phyloP scores from a whole-genome alignment of 2,888 invertebrate genomes.

The Patella pellucida region DNA sequence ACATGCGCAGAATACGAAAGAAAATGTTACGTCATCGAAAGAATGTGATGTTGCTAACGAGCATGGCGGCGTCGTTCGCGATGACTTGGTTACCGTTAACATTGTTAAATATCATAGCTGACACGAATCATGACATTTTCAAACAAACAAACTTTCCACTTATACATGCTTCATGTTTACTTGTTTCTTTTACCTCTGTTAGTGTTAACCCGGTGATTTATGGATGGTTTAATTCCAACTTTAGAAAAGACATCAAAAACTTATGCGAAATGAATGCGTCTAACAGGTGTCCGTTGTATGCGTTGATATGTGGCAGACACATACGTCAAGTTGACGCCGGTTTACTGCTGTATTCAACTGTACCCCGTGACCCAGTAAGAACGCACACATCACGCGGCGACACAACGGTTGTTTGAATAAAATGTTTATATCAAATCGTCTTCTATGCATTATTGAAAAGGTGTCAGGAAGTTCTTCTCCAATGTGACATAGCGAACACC shows the following conservation, averaged over 20 bases:
- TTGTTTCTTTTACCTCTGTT: slow-evolving; percentile 56
- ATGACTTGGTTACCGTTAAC: slow-evolving; percentile 59
- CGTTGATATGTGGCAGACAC: neutral
- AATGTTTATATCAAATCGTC: too few species aligned
- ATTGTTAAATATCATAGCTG: slow-evolving; percentile 52
- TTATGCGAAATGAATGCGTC: slow-evolving; percentile 21
- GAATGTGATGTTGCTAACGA: slow-evolving; percentile 64
- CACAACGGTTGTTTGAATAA: neutral
- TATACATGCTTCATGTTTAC: slow-evolving; percentile 48
- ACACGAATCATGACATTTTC: slow-evolving; percentile 47
- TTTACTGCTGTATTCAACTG: neutral
- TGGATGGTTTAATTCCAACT: slow-evolving; percentile 56
- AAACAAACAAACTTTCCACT: slow-evolving; percentile 62
- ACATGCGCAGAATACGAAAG: slow-evolving; percentile 38
- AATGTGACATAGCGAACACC: too few species aligned
- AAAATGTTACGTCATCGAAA: slow-evolving; percentile 54
- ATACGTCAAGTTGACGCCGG: neutral
- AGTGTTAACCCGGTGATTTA: slow-evolving; percentile 57
- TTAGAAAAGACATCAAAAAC: slow-evolving; percentile 30
- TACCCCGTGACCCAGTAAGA: neutral
- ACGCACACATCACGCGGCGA: neutral
- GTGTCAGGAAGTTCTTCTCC: too few species aligned
- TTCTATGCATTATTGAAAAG: too few species aligned
- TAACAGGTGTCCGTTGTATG: slow-evolving; percentile 17
- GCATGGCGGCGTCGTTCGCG: slow-evolving; percentile 54